A percentile compares a stretch with the other conserved stretches of the same genome.
phyloP scores from a whole-genome alignment of 1,140 invertebrate species.

The Drosophila serrata region DNA sequence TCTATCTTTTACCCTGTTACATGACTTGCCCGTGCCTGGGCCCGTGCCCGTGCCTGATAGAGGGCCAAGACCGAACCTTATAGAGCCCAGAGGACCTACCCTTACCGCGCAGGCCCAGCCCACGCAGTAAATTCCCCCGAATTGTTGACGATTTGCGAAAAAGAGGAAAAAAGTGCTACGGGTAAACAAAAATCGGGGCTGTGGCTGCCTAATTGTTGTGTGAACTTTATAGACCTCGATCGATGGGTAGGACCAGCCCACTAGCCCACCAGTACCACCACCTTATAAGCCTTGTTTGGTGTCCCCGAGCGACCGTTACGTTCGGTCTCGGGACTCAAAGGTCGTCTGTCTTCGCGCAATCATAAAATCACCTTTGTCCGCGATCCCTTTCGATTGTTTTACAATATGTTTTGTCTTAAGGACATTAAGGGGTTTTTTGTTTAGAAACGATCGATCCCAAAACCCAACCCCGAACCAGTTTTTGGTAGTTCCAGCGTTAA shows the following conservation, averaged over 20 bases:
- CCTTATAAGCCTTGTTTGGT: slow-evolving; percentile 60
- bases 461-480: slow-evolving; percentile 53
- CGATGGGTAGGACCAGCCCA: slow-evolving; percentile 38
- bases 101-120: slow-evolving; percentile 38
- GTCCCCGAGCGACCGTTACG: slow-evolving; percentile 51
- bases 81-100: slow-evolving; percentile 32
- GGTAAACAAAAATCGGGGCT: slow-evolving; percentile 61
- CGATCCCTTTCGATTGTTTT: slow-evolving; percentile 69
- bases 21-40: slow-evolving; percentile 57
- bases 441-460: slow-evolving; percentile 40
- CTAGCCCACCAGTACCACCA: slow-evolving; percentile 28
- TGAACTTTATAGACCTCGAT: slow-evolving; percentile 64
- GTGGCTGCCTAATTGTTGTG: slow-evolving; percentile 70
- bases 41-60: slow-evolving; percentile 34
- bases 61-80: slow-evolving; percentile 24
- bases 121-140: slow-evolving; percentile 55
- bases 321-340: slow-evolving; percentile 23
- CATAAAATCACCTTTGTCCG: slow-evolving; percentile 65
- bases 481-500: slow-evolving; percentile 53
- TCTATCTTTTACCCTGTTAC: slow-evolving; percentile 44
- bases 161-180: slow-evolving; percentile 34
- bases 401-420: slow-evolving; percentile 69
- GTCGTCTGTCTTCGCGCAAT: slow-evolving; percentile 45
- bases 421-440: slow-evolving; percentile 81
- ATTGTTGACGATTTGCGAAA: slow-evolving; percentile 71